Percentiles rank a stretch among this genome's conserved stretches.
phyloP scores from a whole-genome alignment of 2,888 invertebrate genomes.

The Smittia aterrima region DNA sequence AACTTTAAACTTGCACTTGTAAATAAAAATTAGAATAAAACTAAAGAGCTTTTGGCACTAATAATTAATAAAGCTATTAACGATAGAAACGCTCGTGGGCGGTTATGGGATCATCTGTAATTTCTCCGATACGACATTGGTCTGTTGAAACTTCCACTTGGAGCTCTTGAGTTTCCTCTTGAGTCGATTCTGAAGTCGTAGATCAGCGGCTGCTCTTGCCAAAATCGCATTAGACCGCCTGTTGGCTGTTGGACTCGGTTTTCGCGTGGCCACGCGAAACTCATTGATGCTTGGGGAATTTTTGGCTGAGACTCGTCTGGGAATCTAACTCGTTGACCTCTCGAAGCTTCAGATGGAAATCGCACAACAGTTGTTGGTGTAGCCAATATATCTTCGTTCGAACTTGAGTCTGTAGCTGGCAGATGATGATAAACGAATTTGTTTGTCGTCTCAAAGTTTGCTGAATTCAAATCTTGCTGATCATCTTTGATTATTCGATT shows the following conservation, averaged over 20 bases:
- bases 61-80: no score
- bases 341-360: background rate
- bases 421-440: conserved; percentile 23
- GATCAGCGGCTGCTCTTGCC: conserved; percentile 25
- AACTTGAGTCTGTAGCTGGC: background rate
- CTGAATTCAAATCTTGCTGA: no score
- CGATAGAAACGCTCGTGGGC: no score
- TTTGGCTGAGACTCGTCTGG: conserved; percentile 16
- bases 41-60: no score
- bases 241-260: background rate
- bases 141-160: no score
- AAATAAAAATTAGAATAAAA: no score
- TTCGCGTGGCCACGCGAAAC: conserved; percentile 24
- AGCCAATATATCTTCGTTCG: background rate
- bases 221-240: background rate
- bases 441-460: background rate
- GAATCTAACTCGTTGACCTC: background rate
- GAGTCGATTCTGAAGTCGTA: background rate
- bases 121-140: no score
- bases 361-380: background rate
- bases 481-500: no score
- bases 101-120: no score
- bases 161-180: conserved; percentile 9
- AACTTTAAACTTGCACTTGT: background rate
- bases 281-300: background rate